Evolutionary conservation across 2,888 invertebrate genomes (phyloP), one percentile per base, ranked within the genome.

Genomic region (Aplocera efformata): DNA sequence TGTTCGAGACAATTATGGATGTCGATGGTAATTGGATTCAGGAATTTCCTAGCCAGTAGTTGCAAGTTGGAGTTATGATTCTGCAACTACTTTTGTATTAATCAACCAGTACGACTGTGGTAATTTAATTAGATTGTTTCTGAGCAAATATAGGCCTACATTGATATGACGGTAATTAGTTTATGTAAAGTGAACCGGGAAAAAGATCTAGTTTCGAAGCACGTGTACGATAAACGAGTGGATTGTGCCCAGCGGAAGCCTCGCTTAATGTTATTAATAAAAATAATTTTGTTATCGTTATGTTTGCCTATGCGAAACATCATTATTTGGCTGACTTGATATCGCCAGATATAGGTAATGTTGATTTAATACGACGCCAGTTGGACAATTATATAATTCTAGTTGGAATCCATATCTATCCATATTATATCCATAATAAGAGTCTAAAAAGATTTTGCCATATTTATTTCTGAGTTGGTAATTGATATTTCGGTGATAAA

Each of bases 141-240:
- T 56, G 39, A 26, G 58, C 63, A 66, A 71, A 69, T 48, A 69
- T 34, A 57, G 43, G 53, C 48, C 53, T 32, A 33, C 58, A 60
- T 53, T 50, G 60, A 57, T 52, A 41, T 55, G 52, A 60, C 45
- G 39, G 45, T 69, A 70, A 71, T 68, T 67, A 67, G 67, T 64
- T 53, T 61, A 60, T 66, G 58, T 60, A 69, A 66, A 70, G 60
- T 56, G 48, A 42, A 60, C 51, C 48, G 56, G 61, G 55, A 63
- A 66, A 40, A 57, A 64, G 62, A 75, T 67, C 73, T 70, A 72
- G 74, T 66, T 73, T 59, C 56, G 47, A 32, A 46, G 53, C 74
- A 67, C 74, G 76, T 74, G 76, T 68, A 75, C 37, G 72, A 74
- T 72, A 75, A 73, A 59, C 32, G 31, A 43, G 37, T 53, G 55